Percentiles rank a stretch among this genome's conserved stretches.
Conservation (phyloP, 2,797 vertebrate species). For the Rhynchonycteris naso region DNA sequence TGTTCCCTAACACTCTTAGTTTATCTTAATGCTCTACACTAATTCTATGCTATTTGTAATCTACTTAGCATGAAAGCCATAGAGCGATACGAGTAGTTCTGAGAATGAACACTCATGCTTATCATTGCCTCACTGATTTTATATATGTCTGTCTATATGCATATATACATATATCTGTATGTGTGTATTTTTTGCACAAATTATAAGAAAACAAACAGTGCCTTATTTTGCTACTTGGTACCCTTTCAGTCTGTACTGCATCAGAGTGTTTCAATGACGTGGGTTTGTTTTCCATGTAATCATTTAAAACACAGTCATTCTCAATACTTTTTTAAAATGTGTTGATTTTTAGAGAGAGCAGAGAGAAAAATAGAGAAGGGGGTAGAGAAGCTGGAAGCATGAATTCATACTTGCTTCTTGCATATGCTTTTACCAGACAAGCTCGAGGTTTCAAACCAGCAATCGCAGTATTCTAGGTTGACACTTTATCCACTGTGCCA, state of each 20-base stretch:
- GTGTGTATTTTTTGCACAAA: neutral
- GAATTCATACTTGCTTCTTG: too few relatives aligned
- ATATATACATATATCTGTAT: neutral
- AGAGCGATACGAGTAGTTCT: neutral
- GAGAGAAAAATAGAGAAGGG: too few relatives aligned
- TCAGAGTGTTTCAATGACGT: neutral
- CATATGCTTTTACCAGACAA: too few relatives aligned
- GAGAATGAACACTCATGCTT: neutral
- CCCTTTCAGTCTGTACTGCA: neutral
- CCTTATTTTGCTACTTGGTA: conserved; percentile 20
- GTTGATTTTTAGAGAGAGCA: too few relatives aligned
- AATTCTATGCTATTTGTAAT: conserved; percentile 32
- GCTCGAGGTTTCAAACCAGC: too few relatives aligned
- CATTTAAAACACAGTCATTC: neutral
- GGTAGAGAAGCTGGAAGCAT: too few relatives aligned
- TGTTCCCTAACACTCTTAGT: conserved; percentile 24
- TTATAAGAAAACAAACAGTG: neutral
- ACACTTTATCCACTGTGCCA: too few relatives aligned
- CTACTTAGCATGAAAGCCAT: conserved; percentile 36
- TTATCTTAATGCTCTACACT: neutral
- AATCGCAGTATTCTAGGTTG: too few relatives aligned
- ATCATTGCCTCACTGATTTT: neutral
- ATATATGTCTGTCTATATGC: neutral
- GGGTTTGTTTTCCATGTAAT: neutral
- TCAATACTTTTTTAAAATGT: neutral